Evolutionary conservation across 1,140 invertebrate species (phyloP).

Genomic region (Asobara japonica): DNA sequence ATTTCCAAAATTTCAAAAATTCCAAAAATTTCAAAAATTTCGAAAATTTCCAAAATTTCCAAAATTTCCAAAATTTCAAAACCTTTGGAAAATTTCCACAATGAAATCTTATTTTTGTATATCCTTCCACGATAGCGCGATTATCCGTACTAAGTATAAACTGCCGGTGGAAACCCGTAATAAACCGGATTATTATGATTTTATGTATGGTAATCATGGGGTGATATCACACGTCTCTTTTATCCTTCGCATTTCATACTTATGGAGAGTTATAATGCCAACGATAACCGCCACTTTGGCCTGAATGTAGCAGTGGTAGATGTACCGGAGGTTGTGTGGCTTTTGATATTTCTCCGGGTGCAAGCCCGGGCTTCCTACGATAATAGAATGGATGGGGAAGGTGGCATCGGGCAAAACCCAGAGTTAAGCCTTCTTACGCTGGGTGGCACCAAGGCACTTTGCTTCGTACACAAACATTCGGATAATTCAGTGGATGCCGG

Average conservation of each 20-base stretch:
- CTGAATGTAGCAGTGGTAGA: neutral
- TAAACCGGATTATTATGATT: constrained; percentile 8
- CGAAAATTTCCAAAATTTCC: too few relatives aligned
- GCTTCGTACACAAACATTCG: constrained; percentile 31
- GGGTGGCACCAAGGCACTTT: neutral
- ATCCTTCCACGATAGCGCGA: neutral
- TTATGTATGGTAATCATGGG: neutral
- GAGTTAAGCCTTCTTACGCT: constrained; percentile 21
- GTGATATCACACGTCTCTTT: constrained; percentile 4
- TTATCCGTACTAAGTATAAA: neutral
- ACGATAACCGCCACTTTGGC: constrained; percentile 25
- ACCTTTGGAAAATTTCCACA: too few relatives aligned
- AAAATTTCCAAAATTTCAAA: too few relatives aligned
- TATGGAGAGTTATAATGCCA: constrained; percentile 15
- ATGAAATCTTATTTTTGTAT: too few relatives aligned
- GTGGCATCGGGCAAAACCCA: constrained; percentile 6
- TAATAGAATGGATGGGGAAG: constrained; percentile 26
- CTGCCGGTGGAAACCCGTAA: neutral
- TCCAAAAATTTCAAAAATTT: too few relatives aligned
- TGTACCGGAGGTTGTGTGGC: constrained; percentile 15
- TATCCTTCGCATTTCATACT: constrained; percentile 7
- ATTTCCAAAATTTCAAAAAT: too few relatives aligned
- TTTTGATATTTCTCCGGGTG: constrained; percentile 1
- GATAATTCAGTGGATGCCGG: constrained; percentile 19
- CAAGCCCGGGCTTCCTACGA: constrained; percentile 16